phyloP scores from a whole-genome alignment of 2,113 vertebrate genomes.

The Montifringilla adamsi region DNA sequence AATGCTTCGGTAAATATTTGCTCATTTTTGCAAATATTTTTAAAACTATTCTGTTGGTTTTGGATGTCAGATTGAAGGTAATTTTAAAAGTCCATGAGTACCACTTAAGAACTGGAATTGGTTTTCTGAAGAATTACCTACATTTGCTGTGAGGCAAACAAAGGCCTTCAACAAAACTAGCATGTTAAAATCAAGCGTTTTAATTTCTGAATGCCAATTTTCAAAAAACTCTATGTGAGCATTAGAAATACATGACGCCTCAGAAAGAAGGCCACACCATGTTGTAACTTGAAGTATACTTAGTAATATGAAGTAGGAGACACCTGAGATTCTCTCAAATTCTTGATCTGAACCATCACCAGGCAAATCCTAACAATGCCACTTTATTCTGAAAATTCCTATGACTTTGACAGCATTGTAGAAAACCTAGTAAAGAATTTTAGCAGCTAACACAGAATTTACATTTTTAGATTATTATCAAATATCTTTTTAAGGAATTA shows the following conservation, averaged over 20 bases:
- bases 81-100: not conserved
- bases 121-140: not conserved
- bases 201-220: not conserved
- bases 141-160: not conserved
- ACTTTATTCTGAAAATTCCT: not conserved
- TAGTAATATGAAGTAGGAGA: not conserved
- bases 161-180: not conserved
- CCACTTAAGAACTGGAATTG: not conserved
- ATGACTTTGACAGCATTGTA: not conserved
- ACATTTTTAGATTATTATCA: not conserved
- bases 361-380: not conserved
- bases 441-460: not conserved
- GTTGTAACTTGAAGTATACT: not conserved
- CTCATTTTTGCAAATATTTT: not conserved
- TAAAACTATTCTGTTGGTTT: not conserved
- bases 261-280: not conserved
- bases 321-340: not conserved
- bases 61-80: not conserved
- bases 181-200: not conserved
- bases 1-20: conserved; percentile 8
- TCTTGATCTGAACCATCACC: not conserved
- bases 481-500: not conserved
- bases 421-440: not conserved
- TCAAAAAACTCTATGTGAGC: not conserved
- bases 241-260: not conserved